Conservation (phyloP, 1,140 invertebrate species). For the Fopius arisanus region DNA sequence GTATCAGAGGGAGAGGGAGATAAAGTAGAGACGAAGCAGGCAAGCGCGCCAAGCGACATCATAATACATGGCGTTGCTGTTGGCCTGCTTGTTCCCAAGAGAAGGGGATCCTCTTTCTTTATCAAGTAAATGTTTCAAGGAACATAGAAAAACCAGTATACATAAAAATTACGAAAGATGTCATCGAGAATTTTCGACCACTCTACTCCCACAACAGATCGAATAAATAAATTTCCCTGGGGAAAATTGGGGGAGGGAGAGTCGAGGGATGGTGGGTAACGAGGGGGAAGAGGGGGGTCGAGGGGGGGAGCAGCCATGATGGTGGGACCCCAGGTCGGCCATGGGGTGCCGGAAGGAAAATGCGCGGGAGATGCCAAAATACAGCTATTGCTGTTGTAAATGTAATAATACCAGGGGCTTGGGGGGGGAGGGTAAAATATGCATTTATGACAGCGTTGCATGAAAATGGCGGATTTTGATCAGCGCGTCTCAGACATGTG, state of each 20-base stretch:
- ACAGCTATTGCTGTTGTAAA: background rate
- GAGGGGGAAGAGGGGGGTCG: background rate
- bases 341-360: constrained; percentile 43
- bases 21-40: background rate
- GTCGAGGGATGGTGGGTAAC: no score
- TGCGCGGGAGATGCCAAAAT: constrained; percentile 48
- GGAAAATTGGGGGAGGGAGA: no score
- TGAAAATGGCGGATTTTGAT: constrained; percentile 47
- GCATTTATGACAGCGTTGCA: constrained; percentile 32
- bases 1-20: constrained; percentile 4
- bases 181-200: no score
- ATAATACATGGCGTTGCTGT: constrained; percentile 31
- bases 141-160: no score
- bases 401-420: background rate
- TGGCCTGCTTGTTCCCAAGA: background rate
- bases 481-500: background rate
- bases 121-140: no score
- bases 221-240: no score
- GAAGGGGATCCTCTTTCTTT: background rate
- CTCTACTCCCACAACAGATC: no score
- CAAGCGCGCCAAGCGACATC: constrained; percentile 30
- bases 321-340: background rate
- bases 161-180: no score
- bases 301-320: background rate
- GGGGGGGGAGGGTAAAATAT: constrained; percentile 23